Conservation (phyloP, 2,888 invertebrate species). For the Sinotaia quadrata region DNA sequence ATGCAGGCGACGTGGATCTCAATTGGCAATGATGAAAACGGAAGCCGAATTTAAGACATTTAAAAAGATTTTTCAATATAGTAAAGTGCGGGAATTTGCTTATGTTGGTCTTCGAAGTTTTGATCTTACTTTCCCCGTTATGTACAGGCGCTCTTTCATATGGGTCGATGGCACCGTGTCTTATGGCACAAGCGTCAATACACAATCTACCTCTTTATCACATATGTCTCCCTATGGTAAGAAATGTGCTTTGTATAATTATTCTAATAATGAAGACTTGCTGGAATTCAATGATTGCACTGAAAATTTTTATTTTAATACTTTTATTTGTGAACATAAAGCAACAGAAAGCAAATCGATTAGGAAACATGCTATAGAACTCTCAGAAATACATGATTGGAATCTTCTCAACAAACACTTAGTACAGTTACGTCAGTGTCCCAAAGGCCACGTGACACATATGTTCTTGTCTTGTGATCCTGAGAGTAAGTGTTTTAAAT, state of each 20-base stretch:
- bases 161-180: constrained; percentile 14
- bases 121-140: background rate
- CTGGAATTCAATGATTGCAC: too few species aligned
- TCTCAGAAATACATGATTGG: background rate
- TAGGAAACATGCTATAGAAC: background rate
- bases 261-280: too few species aligned
- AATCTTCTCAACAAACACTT: background rate
- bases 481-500: background rate
- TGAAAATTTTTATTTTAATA: too few species aligned
- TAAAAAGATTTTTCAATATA: constrained; percentile 9
- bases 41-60: constrained; percentile 4
- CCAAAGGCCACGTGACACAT: constrained; percentile 8
- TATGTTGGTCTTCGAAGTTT: constrained; percentile 4
- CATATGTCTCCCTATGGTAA: too few species aligned
- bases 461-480: constrained; percentile 6
- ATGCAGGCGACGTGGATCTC: background rate
- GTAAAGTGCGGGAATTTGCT: background rate
- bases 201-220: background rate
- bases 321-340: background rate
- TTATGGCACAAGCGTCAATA: background rate
- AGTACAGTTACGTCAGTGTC: background rate
- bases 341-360: background rate
- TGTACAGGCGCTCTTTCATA: background rate
- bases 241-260: background rate
- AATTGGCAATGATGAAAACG: constrained; percentile 6